A percentile compares a stretch with the other conserved stretches of the same genome.
Conservation (phyloP, 2,888 invertebrate genomes). For the Dicranocentrus wangi region DNA sequence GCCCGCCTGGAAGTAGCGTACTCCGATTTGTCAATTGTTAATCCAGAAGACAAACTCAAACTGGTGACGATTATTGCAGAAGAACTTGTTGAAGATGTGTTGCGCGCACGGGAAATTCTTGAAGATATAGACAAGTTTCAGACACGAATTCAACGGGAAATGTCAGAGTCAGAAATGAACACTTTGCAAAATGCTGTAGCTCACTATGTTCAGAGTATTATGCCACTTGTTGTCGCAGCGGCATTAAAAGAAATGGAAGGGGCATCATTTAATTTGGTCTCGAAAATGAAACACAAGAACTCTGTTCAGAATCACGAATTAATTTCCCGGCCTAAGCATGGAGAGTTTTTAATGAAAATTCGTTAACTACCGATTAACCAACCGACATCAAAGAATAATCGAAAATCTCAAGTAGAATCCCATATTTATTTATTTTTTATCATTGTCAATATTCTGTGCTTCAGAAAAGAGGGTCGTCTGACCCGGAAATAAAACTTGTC, state of each 20-base stretch:
- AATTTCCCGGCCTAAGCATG: too few species aligned
- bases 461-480: too few species aligned
- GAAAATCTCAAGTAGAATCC: too few species aligned
- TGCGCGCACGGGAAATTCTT: constrained; percentile 45
- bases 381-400: too few species aligned
- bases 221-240: constrained; percentile 38
- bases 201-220: constrained; percentile 37
- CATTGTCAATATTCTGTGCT: too few species aligned
- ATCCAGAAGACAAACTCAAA: constrained; percentile 46
- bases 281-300: too few species aligned
- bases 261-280: not conserved
- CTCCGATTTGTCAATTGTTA: constrained; percentile 2
- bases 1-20: constrained; percentile 23
- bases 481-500: constrained; percentile 86
- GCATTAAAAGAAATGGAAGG: constrained; percentile 36
- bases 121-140: constrained; percentile 58
- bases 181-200: constrained; percentile 33
- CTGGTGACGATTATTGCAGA: constrained; percentile 49
- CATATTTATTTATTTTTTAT: too few species aligned
- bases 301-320: too few species aligned
- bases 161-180: constrained; percentile 17
- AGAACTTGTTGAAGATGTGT: constrained; percentile 49
- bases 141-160: not conserved
- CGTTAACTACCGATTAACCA: too few species aligned
- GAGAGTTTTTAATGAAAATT: too few species aligned